Conservation (phyloP, 2,888 invertebrate species). For the Phania funesta region DNA sequence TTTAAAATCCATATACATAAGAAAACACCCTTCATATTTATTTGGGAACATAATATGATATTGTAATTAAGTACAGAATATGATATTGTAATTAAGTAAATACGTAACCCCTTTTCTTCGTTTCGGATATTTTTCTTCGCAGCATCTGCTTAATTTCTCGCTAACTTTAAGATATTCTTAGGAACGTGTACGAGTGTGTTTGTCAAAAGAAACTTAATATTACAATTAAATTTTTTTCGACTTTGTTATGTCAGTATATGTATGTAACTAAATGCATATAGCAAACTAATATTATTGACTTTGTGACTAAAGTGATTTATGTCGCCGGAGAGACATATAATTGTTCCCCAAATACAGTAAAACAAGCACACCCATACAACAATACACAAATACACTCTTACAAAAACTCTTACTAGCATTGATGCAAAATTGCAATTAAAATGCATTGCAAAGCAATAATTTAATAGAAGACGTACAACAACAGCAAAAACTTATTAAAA, state of each 20-base stretch:
- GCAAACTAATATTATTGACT: constrained; percentile 65
- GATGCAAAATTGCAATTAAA: constrained; percentile 65
- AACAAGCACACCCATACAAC: constrained; percentile 52
- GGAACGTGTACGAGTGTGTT: background rate
- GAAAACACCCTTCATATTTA: background rate
- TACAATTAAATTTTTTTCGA: constrained; percentile 15
- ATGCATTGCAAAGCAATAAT: constrained; percentile 65
- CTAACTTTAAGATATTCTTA: constrained; percentile 15
- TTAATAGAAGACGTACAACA: constrained; percentile 43
- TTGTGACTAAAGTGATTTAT: constrained; percentile 66
- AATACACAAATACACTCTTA: constrained; percentile 4
- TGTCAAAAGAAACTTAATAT: constrained; percentile 36
- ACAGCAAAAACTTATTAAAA: constrained; percentile 46
- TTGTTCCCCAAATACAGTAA: constrained; percentile 64
- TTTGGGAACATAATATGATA: background rate
- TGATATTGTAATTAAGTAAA: constrained; percentile 9
- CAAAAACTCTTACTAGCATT: constrained; percentile 27
- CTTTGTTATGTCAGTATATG: background rate
- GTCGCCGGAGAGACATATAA: constrained; percentile 65
- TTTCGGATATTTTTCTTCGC: background rate
- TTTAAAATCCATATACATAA: too few species aligned
- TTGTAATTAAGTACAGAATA: background rate
- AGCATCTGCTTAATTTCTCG: constrained; percentile 57
- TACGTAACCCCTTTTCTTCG: constrained; percentile 17
- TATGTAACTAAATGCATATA: background rate